Conservation (phyloP, 2,888 invertebrate genomes). For the Physocephala rufipes region DNA sequence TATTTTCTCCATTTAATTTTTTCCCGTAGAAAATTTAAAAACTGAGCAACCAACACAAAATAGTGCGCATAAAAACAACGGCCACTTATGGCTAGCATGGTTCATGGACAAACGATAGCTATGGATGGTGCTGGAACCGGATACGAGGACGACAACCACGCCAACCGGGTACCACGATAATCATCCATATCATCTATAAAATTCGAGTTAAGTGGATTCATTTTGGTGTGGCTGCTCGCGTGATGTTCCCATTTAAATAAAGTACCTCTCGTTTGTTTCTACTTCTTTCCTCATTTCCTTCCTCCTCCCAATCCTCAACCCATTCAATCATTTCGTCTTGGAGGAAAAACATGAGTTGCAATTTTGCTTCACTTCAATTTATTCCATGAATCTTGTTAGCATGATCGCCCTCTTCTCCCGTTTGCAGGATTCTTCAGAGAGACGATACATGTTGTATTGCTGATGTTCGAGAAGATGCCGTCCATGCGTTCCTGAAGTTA, state of each 20-base stretch:
- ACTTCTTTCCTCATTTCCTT: no score
- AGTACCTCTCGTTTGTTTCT: slow-evolving; percentile 41
- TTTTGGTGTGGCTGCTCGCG: slow-evolving; percentile 49
- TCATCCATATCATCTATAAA: slow-evolving; percentile 54
- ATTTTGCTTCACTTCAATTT: slow-evolving; percentile 7
- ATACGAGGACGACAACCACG: slow-evolving; percentile 11
- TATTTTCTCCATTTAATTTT: no score
- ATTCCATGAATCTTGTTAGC: not conserved
- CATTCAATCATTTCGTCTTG: slow-evolving; percentile 15
- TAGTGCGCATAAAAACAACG: no score
- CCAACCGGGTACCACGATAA: slow-evolving; percentile 12
- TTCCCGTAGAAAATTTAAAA: no score
- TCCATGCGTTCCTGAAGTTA: not conserved
- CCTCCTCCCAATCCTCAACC: no score
- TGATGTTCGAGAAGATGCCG: not conserved
- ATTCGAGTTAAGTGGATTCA: slow-evolving; percentile 59
- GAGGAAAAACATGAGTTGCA: not conserved
- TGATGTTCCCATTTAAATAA: slow-evolving; percentile 62
- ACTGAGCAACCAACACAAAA: no score
- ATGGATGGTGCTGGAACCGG: no score
- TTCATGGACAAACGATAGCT: no score
- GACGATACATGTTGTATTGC: not conserved
- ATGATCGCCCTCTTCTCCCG: not conserved
- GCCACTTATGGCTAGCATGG: no score
- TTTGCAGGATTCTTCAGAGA: not conserved